Percentiles rank a stretch among this genome's conserved stretches.
Conservation (phyloP, 2,113 vertebrate genomes). For the Orthonyx spaldingii region DNA sequence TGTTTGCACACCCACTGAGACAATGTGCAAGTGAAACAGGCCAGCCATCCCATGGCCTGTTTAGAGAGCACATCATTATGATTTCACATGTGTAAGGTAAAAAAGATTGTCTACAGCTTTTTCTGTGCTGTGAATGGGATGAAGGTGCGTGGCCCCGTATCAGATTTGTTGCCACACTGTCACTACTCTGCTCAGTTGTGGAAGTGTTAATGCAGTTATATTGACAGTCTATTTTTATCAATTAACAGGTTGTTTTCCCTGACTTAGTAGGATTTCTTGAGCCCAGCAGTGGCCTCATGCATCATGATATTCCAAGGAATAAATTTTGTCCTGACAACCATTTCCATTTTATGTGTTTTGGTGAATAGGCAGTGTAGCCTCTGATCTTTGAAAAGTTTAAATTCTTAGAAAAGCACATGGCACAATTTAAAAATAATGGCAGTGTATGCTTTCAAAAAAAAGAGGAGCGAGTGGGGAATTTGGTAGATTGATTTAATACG, state of each 20-base stretch:
- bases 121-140: not conserved
- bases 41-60: not conserved
- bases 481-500: not conserved
- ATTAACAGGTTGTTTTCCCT: not conserved
- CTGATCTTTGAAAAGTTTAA: not conserved
- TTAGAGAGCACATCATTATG: not conserved
- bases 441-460: not conserved
- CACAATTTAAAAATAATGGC: not conserved
- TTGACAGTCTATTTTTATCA: not conserved
- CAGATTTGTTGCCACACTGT: not conserved
- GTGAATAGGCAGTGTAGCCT: not conserved
- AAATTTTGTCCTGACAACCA: not conserved
- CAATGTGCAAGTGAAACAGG: not conserved
- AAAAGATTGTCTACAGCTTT: not conserved
- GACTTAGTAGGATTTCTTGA: not conserved
- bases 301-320: not conserved
- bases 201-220: not conserved
- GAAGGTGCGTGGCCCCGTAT: not conserved
- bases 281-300: not conserved
- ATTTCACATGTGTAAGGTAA: not conserved
- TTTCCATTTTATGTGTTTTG: not conserved
- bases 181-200: not conserved
- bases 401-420: not conserved
- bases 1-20: not conserved
- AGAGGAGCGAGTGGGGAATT: fast-evolving